These are phyloP conservation scores for Incurvaria masculella DNA, from an alignment of 2,888 invertebrate genomes.

Conservation along the genomic window DNA sequence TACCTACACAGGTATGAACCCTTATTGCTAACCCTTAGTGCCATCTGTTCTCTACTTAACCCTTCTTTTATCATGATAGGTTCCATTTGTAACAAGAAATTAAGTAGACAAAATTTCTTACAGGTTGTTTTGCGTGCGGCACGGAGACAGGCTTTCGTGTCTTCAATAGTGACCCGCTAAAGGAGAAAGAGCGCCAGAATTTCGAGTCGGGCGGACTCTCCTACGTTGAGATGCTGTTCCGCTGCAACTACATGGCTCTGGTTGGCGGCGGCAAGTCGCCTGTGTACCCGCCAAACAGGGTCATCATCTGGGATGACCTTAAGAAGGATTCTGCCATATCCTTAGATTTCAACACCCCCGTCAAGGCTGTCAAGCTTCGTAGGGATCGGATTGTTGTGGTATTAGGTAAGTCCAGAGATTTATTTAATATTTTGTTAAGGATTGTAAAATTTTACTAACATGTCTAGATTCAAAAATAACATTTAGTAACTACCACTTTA, in stretches of 20 bases:
- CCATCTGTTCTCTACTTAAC: too few species aligned
- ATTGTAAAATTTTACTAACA: too few species aligned
- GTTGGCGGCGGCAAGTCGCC: slow-evolving; percentile 93
- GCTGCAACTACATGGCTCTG: slow-evolving; percentile 95
- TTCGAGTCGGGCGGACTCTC: slow-evolving; percentile 91
- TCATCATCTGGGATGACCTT: slow-evolving; percentile 97
- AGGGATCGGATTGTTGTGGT: slow-evolving; percentile 96
- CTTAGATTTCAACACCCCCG: slow-evolving; percentile 91
- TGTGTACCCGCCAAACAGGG: slow-evolving; percentile 91
- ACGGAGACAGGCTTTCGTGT: slow-evolving; percentile 96
- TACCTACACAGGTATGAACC: too few species aligned
- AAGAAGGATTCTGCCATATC: slow-evolving; percentile 94
- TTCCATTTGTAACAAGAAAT: too few species aligned
- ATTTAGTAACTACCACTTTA: too few species aligned
- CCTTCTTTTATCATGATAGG: too few species aligned
- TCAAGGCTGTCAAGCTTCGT: slow-evolving; percentile 87
- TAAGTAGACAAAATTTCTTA: too few species aligned
- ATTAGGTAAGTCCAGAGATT: slow-evolving; percentile 47
- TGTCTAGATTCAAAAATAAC: too few species aligned
- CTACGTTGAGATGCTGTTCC: slow-evolving; percentile 96
- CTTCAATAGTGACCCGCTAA: slow-evolving; percentile 95
- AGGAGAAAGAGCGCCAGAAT: slow-evolving; percentile 94
- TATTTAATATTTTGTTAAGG: too few species aligned
- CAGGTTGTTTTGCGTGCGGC: slow-evolving; percentile 97
- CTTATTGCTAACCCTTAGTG: too few species aligned